A percentile compares a stretch with the other conserved stretches of the same genome.
Conservation (phyloP, 2,113 vertebrate species). For the Scophthalmus maximus region DNA sequence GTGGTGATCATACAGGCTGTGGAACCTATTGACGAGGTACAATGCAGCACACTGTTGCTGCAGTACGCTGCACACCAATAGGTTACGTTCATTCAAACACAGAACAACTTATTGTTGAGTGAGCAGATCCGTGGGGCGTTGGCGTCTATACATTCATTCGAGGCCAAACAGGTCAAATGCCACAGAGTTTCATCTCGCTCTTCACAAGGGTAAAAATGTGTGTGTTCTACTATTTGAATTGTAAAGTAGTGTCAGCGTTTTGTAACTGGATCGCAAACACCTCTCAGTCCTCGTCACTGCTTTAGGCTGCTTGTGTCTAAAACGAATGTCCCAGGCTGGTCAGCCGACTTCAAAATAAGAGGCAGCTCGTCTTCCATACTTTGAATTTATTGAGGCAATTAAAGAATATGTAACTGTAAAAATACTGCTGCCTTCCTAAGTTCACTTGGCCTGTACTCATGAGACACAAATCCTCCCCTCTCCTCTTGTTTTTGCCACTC, state of each 20-base stretch:
- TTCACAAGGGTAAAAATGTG: neutral
- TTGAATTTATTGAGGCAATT: neutral
- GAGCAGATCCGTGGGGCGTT: neutral
- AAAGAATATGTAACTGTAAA: neutral
- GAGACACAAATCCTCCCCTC: constrained; percentile 41
- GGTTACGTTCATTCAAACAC: neutral
- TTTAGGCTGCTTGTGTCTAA: constrained; percentile 22
- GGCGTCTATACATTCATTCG: too few relatives aligned
- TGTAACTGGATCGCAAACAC: constrained; percentile 20
- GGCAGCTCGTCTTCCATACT: neutral
- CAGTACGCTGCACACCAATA: constrained; percentile 12
- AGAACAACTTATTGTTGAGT: neutral
- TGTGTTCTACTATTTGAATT: constrained; percentile 10
- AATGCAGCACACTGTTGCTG: constrained; percentile 44
- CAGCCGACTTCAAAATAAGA: constrained; percentile 6
- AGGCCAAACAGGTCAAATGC: too few relatives aligned
- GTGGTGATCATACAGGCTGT: neutral
- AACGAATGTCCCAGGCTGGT: constrained; percentile 11
- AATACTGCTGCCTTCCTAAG: constrained; percentile 44
- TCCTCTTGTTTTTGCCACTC: constrained; percentile 42
- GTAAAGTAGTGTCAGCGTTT: constrained; percentile 17
- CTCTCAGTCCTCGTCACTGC: constrained; percentile 13
- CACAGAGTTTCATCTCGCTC: neutral
- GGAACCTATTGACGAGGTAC: constrained; percentile 14
- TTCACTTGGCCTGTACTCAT: constrained; percentile 48